Conservation (phyloP, 2,888 invertebrate species). For the Folsomia candida region DNA sequence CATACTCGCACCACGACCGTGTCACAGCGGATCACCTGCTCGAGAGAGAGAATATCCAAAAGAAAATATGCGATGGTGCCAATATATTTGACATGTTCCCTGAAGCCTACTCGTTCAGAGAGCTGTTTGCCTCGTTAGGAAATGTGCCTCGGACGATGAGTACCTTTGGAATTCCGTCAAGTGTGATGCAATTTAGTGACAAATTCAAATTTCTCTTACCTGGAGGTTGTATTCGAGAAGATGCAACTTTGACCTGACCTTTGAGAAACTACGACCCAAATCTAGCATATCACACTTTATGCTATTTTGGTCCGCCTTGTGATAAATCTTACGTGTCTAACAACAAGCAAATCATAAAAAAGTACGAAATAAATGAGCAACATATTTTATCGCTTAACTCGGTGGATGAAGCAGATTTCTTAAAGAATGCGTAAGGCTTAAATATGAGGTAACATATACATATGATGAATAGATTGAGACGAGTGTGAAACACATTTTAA, state of each 20-base stretch:
- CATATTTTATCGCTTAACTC: background rate
- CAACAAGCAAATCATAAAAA: too few species aligned
- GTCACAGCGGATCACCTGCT: conserved; percentile 23
- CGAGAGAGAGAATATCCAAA: conserved; percentile 23
- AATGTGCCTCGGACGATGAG: conserved; percentile 12
- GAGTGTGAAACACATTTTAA: too few species aligned
- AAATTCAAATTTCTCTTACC: conserved; percentile 32
- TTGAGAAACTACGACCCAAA: too few species aligned
- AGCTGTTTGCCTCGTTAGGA: conserved; percentile 25
- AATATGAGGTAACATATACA: too few species aligned
- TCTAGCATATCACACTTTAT: too few species aligned
- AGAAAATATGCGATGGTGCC: conserved; percentile 28
- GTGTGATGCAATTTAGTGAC: conserved; percentile 14
- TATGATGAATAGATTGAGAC: too few species aligned
- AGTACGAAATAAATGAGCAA: background rate
- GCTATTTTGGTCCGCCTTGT: too few species aligned
- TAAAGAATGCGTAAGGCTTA: too few species aligned
- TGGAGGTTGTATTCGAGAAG: conserved; percentile 36
- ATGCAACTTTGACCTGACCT: too few species aligned
- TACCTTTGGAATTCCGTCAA: conserved; percentile 24
- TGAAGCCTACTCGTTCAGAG: conserved; percentile 34
- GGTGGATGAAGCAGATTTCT: background rate
- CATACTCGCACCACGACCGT: conserved; percentile 37
- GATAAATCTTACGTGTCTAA: too few species aligned
- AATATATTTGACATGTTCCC: conserved; percentile 40